These are phyloP conservation scores for Tor tambroides DNA, from an alignment of 2,113 vertebrate species.

Conservation along the genomic window DNA sequence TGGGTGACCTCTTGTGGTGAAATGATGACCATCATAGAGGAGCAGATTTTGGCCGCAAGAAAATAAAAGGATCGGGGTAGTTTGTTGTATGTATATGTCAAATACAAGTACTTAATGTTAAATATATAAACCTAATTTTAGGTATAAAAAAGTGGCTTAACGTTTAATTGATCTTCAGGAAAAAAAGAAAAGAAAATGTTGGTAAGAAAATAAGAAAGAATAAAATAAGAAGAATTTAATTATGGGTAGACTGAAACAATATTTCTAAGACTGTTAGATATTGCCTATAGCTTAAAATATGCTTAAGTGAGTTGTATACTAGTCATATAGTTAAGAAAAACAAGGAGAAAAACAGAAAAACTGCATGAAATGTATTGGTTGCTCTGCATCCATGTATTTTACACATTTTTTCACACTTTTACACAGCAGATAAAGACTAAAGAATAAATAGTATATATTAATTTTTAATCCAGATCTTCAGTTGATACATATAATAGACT, in stretches of 20 bases:
- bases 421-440: conserved; percentile 27
- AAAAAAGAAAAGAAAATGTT: too few species aligned
- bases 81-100: neutral
- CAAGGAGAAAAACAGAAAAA: neutral
- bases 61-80: neutral
- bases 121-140: neutral
- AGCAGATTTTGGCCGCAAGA: neutral
- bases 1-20: conserved; percentile 1
- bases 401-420: neutral
- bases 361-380: neutral
- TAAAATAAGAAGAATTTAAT: too few species aligned
- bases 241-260: neutral
- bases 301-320: neutral
- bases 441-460: conserved; percentile 45
- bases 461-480: conserved; percentile 19
- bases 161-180: too few species aligned
- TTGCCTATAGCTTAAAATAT: neutral
- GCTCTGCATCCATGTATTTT: neutral
- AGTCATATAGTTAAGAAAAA: neutral
- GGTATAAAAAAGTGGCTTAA: neutral
- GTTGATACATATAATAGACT: neutral
- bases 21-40: neutral
- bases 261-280: neutral
- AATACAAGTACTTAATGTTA: neutral
- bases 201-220: too few species aligned